Percentiles rank a stretch among this genome's conserved stretches.
Conservation (phyloP, 2,888 invertebrate genomes). For the Leptura quadrifasciata region DNA sequence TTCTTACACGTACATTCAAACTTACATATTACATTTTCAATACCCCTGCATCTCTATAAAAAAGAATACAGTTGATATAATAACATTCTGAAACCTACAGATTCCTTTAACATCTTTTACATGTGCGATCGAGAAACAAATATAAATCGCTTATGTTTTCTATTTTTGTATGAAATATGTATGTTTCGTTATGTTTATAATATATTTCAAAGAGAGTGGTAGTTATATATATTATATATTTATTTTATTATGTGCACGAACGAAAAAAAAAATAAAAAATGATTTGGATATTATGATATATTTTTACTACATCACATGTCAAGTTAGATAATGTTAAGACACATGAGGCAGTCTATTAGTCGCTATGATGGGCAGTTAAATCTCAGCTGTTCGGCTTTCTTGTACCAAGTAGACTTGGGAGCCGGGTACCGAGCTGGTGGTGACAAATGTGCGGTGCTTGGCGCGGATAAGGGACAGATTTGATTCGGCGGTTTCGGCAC, state of each 20-base stretch:
- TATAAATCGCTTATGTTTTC: slow-evolving; percentile 61
- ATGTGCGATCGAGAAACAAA: slow-evolving; percentile 60
- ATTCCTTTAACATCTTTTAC: slow-evolving; percentile 59
- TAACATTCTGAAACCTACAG: slow-evolving; percentile 66
- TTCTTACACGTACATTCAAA: slow-evolving; percentile 73
- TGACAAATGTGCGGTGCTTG: slow-evolving; percentile 98
- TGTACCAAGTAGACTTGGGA: slow-evolving; percentile 94
- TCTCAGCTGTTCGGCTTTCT: slow-evolving; percentile 80
- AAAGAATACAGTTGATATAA: slow-evolving; percentile 60
- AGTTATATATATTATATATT: slow-evolving; percentile 63
- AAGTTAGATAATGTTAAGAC: slow-evolving; percentile 38
- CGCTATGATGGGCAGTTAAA: slow-evolving; percentile 64
- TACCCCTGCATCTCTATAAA: slow-evolving; percentile 62
- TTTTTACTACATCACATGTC: slow-evolving; percentile 46
- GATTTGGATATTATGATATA: slow-evolving; percentile 52
- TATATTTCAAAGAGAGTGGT: slow-evolving; percentile 66
- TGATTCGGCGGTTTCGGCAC: slow-evolving; percentile 96
- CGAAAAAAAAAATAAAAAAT: slow-evolving; percentile 66
- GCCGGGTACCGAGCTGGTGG: slow-evolving; percentile 93
- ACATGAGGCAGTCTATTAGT: slow-evolving; percentile 49
- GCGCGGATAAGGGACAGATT: slow-evolving; percentile 96
- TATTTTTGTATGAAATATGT: slow-evolving; percentile 62
- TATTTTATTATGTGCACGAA: slow-evolving; percentile 69
- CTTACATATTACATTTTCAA: slow-evolving; percentile 69
- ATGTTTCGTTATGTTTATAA: slow-evolving; percentile 62